Base-by-base conservation (phyloP, 2,113 vertebrate genomes). In the Antechinus flavipes region DNA sequence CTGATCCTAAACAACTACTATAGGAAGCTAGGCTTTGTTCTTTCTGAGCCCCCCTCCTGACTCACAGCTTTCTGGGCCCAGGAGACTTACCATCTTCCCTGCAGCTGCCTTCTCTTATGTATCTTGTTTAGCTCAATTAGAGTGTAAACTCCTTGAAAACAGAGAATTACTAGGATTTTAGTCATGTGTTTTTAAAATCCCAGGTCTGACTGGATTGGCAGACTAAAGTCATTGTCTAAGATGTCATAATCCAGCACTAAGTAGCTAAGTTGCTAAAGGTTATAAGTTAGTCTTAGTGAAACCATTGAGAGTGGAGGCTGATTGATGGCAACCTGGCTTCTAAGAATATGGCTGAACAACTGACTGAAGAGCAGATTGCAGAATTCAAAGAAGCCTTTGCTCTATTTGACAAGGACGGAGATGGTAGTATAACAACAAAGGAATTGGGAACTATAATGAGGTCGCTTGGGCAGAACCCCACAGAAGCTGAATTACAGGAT, bases 331-430 rank as follows among this genome's bases (percentile, higher is more conserved):
- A 42, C 3, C 22, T 84, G n/a, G 7, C 5, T 22, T 7, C 35
- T 42, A 84, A 1, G 0, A 42, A 4, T 35, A 84, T 84, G 68
- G 68, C 68, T 7, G 68, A 84, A 19, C 68, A 84, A 84, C 68
- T 84, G 4, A 84, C 68, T 22, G 68, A 84, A 42, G 68, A 84
- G 6, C 68, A 84, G n/a, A 84, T 54, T 14, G 23, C 98, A 99
- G 99, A 99, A 97, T 99, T 99, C 99, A 99, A 99, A 99, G 99
- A 99, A 99, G 99, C 99, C n/a, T 99, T 99, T 98, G 99, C 99
- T 98, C 99, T 99, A 98, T 99, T 99, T 98, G 99, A 99, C 98
- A 99, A 99, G 98, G 99, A 99, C 97, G 99, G 99, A 91, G 99
- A 99, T 98, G 99, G 99, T 96, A 99, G 99, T 97, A 99, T 99